Evolutionary conservation across 2,113 vertebrate species (phyloP), one percentile per base, ranked within the genome.

Genomic region (Vidua chalybeata): DNA sequence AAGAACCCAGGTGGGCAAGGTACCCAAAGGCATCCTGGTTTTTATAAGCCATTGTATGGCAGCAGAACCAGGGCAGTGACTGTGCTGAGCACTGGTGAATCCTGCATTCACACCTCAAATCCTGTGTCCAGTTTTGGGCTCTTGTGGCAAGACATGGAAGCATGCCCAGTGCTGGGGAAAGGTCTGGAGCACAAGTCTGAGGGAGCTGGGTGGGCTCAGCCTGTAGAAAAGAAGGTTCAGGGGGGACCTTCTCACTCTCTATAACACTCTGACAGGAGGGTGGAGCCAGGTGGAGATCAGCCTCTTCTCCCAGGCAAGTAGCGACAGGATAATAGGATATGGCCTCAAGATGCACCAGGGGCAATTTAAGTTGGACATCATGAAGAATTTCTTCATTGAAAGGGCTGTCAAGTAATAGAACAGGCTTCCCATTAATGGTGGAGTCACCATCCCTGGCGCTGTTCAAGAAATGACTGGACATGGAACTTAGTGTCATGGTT

Each of bases 161-260:
- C 0, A 1, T n/a, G 19, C 20, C 17, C 66, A 61, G 19, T 1
- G 1, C 12, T 71, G 31, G 55, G 12, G 19, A 51, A 43, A 3
- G 30, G 30, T 30, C 55, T 43, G 19, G 20, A 51, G 31, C 4
- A n/a, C 7, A 51, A 49, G 7, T n/a, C 23, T 48, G 66, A 71
- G 13, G n/a, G 30, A 82, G 45, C 19, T 51, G 9, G 4, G 7
- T 4, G 9, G 4, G 11, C 1, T 83, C 24, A 43, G 30, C 7
- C 15, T 71, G 55, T 4, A 30, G 30, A 24, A 71, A 24, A 15
- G 9, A 9, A 71, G 9, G 24, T 12, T 28, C 30, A 22, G 12
- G 18, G 7, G 6, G 7, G 6, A 41, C 15, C 15, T 61, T 22
- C 15, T 35, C 37, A 19, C 12, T 15, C 22, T 31, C 4, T 15